Evolutionary conservation across 2,888 invertebrate species (phyloP).

Genomic region (Dioctria rufipes): DNA sequence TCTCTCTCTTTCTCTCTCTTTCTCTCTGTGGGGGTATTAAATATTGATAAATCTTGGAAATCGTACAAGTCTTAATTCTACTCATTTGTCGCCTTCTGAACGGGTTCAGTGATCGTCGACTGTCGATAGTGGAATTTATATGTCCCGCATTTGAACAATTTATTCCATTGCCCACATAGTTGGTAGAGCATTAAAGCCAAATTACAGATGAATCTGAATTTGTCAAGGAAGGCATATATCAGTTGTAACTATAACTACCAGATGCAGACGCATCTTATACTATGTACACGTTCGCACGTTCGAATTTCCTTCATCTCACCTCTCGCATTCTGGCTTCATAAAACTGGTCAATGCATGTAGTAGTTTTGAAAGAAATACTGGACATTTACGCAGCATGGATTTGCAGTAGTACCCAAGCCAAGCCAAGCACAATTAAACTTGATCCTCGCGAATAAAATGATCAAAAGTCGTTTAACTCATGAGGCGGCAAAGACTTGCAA

Average conservation of each 20-base stretch:
- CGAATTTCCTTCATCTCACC: neutral
- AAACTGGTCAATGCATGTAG: constrained; percentile 41
- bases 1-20: neutral
- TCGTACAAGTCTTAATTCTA: constrained; percentile 20
- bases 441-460: constrained; percentile 11
- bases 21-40: neutral
- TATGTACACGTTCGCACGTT: neutral
- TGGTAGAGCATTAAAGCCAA: constrained; percentile 54
- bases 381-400: constrained; percentile 20
- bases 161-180: constrained; percentile 52
- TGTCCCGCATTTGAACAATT: constrained; percentile 42
- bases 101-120: neutral
- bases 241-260: constrained; percentile 57
- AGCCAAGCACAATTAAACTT: neutral
- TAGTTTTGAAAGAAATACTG: constrained; percentile 56
- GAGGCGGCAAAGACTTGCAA: neutral
- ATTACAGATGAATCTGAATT: constrained; percentile 61
- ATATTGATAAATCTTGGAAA: constrained; percentile 4
- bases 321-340: neutral
- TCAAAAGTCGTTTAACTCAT: constrained; percentile 16
- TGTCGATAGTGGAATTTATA: neutral
- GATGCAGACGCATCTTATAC: constrained; percentile 51
- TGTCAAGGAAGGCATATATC: constrained; percentile 49
- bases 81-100: constrained; percentile 35
- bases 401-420: neutral